phyloP scores from a whole-genome alignment of 2,113 vertebrate genomes.

The Corythoichthys intestinalis region DNA sequence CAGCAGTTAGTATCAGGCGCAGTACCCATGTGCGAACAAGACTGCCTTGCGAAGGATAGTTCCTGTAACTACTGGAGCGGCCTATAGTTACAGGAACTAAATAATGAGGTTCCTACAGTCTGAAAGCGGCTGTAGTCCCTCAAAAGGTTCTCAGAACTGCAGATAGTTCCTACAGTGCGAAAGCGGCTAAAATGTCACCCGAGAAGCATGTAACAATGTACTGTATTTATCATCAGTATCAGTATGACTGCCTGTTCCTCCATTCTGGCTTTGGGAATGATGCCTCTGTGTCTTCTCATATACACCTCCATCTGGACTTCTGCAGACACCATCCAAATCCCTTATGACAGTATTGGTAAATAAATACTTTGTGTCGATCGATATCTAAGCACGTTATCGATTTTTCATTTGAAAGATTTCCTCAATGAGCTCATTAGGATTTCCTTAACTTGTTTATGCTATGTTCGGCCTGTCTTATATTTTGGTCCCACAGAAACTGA shows the following conservation, averaged over 20 bases:
- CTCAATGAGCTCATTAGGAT: not conserved
- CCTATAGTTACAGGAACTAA: too few relatives aligned
- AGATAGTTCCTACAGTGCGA: too few relatives aligned
- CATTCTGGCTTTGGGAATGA: conserved; percentile 91
- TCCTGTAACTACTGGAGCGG: too few relatives aligned
- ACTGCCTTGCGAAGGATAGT: too few relatives aligned
- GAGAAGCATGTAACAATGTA: not conserved
- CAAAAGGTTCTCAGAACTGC: too few relatives aligned
- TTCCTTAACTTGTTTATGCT: not conserved
- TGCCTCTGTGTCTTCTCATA: conserved; percentile 89
- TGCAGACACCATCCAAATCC: conserved; percentile 75
- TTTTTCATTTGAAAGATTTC: not conserved
- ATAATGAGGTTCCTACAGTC: too few relatives aligned
- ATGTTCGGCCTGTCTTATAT: not conserved
- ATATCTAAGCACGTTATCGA: not conserved
- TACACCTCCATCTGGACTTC: conserved; percentile 87
- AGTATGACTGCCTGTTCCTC: conserved; percentile 98
- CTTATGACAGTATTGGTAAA: conserved; percentile 90
- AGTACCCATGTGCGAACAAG: too few relatives aligned
- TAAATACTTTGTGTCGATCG: not conserved
- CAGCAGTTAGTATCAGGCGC: too few relatives aligned
- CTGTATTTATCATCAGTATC: conserved; percentile 73
- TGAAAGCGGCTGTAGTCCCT: too few relatives aligned
- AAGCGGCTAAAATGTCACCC: not conserved
- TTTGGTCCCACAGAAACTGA: not conserved